Conservation (phyloP, 2,888 invertebrate genomes). For the Trachelus stipa region DNA sequence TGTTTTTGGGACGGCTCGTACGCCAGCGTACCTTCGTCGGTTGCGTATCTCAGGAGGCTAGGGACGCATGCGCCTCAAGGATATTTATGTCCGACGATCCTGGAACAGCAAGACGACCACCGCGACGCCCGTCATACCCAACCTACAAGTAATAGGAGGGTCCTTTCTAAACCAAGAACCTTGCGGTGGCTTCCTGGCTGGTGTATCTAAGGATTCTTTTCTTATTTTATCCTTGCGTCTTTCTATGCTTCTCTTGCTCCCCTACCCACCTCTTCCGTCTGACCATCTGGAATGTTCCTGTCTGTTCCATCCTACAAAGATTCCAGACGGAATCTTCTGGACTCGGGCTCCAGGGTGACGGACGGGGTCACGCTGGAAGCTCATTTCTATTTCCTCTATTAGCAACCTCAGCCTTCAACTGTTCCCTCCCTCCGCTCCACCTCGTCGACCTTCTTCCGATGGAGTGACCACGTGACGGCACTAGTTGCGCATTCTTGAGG, state of each 20-base stretch:
- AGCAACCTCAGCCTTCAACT: neutral
- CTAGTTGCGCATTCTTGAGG: constrained; percentile 51
- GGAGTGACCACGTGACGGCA: constrained; percentile 30
- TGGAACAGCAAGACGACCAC: neutral
- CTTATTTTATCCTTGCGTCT: neutral
- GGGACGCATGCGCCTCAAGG: neutral
- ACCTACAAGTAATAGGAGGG: neutral
- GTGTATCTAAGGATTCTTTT: neutral
- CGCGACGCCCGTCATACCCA: neutral
- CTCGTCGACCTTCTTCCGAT: neutral
- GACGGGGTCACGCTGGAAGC: neutral
- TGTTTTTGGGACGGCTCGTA: neutral
- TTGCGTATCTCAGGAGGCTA: neutral
- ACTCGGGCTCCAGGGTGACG: neutral
- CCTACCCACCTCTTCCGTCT: constrained; percentile 3
- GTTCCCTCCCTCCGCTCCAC: neutral
- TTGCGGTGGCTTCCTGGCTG: neutral
- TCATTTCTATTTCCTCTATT: constrained; percentile 13
- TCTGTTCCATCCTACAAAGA: neutral
- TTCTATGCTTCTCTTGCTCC: neutral
- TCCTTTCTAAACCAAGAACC: neutral
- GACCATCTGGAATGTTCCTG: constrained; percentile 25
- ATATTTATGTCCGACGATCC: neutral
- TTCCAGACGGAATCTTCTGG: constrained; percentile 7
- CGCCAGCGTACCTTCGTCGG: neutral